A percentile compares a stretch with the other conserved stretches of the same genome.
phyloP scores from a whole-genome alignment of 2,797 vertebrate species.

The Urophycis tenuis region DNA sequence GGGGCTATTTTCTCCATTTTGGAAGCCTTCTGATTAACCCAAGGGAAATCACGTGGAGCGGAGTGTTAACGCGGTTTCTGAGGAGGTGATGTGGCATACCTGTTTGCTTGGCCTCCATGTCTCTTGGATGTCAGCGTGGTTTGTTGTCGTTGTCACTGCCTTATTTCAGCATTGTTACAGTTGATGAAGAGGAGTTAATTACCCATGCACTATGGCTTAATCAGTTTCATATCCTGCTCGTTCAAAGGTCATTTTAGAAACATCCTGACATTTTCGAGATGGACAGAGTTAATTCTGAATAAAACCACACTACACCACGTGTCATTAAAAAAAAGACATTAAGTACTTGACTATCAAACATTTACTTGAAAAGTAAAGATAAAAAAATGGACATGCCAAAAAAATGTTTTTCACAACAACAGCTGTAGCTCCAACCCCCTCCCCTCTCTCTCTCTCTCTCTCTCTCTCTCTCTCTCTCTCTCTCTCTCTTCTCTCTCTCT shows the following conservation, averaged over 20 bases:
- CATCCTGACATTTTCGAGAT: no score
- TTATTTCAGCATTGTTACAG: not conserved
- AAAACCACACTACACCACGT: no score
- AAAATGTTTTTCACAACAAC: slow-evolving; percentile 30
- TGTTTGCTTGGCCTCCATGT: not conserved
- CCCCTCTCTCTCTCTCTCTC: no score
- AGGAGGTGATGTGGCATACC: no score
- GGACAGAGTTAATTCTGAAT: no score
- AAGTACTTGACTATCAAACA: not conserved
- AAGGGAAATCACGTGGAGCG: not conserved
- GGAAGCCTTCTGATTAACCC: not conserved
- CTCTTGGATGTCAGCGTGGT: not conserved
- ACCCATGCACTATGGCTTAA: no score
- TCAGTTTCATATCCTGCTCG: no score
- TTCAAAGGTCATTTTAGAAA: no score
- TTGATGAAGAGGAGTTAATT: no score
- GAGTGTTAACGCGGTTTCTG: no score
- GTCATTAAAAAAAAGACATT: not conserved
- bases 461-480: no score
- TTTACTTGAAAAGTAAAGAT: not conserved
- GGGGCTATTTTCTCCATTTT: not conserved
- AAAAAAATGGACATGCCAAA: not conserved
- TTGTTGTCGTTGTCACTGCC: not conserved
- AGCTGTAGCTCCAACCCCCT: slow-evolving; percentile 38
- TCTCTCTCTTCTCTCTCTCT: no score